Percentiles rank a stretch among this genome's conserved stretches.
Conservation (phyloP, 2,888 invertebrate genomes). For the Anaspis maculata region DNA sequence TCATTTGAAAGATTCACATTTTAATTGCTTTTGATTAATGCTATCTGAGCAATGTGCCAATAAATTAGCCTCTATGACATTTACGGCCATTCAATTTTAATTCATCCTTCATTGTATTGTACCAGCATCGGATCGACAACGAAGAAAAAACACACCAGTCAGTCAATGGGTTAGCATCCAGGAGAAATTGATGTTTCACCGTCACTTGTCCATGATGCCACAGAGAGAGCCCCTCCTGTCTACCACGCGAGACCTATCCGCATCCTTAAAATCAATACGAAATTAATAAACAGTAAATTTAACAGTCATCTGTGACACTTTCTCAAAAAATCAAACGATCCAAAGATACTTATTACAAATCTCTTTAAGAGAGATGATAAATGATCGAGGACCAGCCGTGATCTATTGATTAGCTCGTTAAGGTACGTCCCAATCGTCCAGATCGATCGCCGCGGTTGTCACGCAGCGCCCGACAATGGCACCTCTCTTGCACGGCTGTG, state of each 20-base stretch:
- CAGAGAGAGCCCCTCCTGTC: too few species aligned
- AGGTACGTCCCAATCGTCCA: conserved; percentile 37
- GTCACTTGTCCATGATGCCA: too few species aligned
- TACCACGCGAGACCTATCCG: too few species aligned
- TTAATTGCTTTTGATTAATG: too few species aligned
- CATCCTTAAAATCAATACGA: conserved; percentile 8
- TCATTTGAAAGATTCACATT: too few species aligned
- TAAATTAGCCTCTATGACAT: too few species aligned
- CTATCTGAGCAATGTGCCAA: too few species aligned
- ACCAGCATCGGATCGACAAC: too few species aligned
- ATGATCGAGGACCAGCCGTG: conserved; percentile 43
- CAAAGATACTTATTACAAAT: conserved; percentile 41
- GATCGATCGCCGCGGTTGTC: conserved; percentile 12
- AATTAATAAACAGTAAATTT: conserved; percentile 27
- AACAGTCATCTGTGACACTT: conserved; percentile 37
- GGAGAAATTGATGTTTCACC: conserved; percentile 7
- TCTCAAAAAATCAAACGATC: conserved; percentile 34
- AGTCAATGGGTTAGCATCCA: too few species aligned
- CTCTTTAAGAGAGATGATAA: conserved; percentile 43
- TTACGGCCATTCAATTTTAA: too few species aligned
- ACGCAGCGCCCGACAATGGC: conserved; percentile 5
- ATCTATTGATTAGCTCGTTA: conserved; percentile 47
- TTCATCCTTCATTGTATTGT: too few species aligned
- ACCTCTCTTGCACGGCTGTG: conserved; percentile 15
- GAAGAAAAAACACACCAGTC: too few species aligned